These are phyloP conservation scores for Plemyria rubiginata DNA, from an alignment of 2,888 invertebrate species.

Conservation along the genomic window DNA sequence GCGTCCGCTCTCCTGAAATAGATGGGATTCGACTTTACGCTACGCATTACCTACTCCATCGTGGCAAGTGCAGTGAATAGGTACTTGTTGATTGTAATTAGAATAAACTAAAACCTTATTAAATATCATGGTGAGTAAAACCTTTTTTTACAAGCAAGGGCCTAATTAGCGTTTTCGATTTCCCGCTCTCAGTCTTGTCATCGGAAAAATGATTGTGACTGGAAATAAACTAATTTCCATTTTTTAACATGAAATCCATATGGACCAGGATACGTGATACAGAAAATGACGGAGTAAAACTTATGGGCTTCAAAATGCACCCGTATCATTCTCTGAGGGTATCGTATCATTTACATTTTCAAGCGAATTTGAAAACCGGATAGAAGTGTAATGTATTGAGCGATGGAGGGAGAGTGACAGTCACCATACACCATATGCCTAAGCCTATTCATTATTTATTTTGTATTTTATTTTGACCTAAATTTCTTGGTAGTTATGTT, in stretches of 20 bases:
- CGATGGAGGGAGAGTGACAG: no score
- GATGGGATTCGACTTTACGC: constrained; percentile 64
- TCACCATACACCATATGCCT: no score
- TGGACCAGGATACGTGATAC: constrained; percentile 62
- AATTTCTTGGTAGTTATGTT: no score
- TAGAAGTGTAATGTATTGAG: no score
- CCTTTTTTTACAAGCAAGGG: constrained; percentile 34
- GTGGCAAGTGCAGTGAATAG: constrained; percentile 44
- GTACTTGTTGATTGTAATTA: constrained; percentile 23
- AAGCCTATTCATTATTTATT: no score
- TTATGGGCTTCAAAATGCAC: constrained; percentile 26
- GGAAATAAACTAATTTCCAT: background rate
- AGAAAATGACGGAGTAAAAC: constrained; percentile 40
- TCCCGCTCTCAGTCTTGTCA: constrained; percentile 4
- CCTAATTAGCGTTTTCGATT: constrained; percentile 7
- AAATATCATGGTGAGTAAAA: constrained; percentile 51
- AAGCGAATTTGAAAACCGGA: background rate
- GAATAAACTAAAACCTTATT: constrained; percentile 15
- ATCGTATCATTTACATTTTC: constrained; percentile 11
- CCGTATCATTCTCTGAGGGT: constrained; percentile 22
- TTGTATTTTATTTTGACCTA: no score
- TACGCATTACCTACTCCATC: constrained; percentile 58
- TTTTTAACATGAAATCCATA: constrained; percentile 60
- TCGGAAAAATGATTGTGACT: background rate
- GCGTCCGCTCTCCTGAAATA: constrained; percentile 76